These are phyloP conservation scores for Paratilapia polleni DNA, from an alignment of 2,113 vertebrate genomes.

Conservation along the genomic window DNA sequence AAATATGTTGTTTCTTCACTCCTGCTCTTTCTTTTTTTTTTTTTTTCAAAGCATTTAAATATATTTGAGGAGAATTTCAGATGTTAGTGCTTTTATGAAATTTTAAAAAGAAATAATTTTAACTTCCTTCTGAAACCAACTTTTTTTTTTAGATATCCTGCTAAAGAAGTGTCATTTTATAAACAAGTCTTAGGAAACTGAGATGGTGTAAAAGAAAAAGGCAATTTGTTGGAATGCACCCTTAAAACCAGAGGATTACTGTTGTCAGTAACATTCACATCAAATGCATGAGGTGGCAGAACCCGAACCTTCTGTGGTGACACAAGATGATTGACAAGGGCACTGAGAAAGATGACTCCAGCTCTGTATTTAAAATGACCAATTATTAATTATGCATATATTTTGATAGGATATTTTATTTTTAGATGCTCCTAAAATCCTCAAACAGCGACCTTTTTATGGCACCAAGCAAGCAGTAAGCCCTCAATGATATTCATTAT, in stretches of 20 bases:
- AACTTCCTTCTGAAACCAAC: not conserved
- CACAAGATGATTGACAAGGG: constrained; percentile 65
- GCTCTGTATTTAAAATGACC: constrained; percentile 65
- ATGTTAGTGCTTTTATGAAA: not conserved
- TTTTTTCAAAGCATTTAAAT: too few relatives aligned
- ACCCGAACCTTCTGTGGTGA: not conserved
- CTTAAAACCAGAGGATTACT: not conserved
- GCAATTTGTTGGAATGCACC: not conserved
- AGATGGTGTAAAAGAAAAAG: not conserved
- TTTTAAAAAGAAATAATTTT: not conserved
- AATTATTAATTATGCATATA: constrained; percentile 69
- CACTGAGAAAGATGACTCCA: constrained; percentile 47
- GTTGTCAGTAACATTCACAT: not conserved
- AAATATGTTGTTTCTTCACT: not conserved
- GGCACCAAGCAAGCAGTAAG: constrained; percentile 32
- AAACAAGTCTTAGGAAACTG: not conserved
- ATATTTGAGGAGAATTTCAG: not conserved
- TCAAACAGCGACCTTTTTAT: constrained; percentile 26
- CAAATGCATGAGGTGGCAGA: not conserved
- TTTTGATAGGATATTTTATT: constrained; percentile 67
- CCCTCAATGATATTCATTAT: not conserved
- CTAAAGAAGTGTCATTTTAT: not conserved
- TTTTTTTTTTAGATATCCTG: not conserved
- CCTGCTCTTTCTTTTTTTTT: too few relatives aligned
- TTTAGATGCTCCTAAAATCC: constrained; percentile 56